These are phyloP conservation scores for Dasyornis broadbenti DNA, from an alignment of 2,113 vertebrate species.

Conservation along the genomic window DNA sequence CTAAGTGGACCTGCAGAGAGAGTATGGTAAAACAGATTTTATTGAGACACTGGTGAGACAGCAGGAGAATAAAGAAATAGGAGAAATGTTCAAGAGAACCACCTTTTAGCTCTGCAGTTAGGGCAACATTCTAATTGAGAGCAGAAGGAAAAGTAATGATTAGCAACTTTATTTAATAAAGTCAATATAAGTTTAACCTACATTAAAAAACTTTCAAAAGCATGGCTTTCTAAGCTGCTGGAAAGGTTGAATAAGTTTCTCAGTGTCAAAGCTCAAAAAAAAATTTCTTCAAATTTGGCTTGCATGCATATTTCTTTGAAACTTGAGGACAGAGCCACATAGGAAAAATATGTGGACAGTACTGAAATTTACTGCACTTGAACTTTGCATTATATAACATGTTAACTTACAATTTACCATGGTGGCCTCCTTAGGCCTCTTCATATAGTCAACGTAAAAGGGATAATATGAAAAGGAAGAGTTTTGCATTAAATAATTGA, in stretches of 20 bases:
- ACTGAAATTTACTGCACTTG: neutral
- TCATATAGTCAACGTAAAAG: neutral
- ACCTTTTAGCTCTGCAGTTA: neutral
- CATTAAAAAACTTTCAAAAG: neutral
- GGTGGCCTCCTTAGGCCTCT: neutral
- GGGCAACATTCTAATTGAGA: neutral
- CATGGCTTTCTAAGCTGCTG: neutral
- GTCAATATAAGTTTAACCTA: neutral
- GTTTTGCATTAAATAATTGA: neutral
- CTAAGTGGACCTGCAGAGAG: neutral
- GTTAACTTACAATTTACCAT: neutral
- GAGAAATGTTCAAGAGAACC: neutral
- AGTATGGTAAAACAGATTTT: neutral
- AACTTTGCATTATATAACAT: neutral
- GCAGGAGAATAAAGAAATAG: neutral
- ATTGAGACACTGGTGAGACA: neutral
- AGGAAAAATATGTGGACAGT: constrained; percentile 11
- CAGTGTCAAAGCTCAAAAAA: constrained; percentile 20
- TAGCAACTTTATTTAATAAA: constrained; percentile 44
- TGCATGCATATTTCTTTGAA: constrained; percentile 15
- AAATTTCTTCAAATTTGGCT: constrained; percentile 18
- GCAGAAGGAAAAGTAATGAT: constrained; percentile 25
- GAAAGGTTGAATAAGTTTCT: constrained; percentile 48
- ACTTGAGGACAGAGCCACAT: constrained; percentile 34
- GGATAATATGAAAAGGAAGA: neutral